Conservation (phyloP, 2,797 vertebrate genomes). For the Prionace glauca region DNA sequence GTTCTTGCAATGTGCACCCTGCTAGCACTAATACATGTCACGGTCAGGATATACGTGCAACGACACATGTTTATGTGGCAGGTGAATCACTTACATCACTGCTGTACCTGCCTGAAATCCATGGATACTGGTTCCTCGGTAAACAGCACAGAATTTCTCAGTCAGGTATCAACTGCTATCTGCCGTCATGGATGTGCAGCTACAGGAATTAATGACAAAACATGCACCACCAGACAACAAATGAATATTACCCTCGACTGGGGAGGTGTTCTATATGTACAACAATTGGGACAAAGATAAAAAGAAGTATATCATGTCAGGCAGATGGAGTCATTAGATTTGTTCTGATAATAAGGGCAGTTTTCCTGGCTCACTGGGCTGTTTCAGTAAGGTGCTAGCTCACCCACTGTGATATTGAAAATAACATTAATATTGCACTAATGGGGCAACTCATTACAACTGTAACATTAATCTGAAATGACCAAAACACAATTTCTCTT, state of each 20-base stretch:
- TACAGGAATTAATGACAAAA: background rate
- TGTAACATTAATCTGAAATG: background rate
- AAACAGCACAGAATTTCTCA: too few relatives aligned
- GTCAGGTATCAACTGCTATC: background rate
- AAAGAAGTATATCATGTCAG: background rate
- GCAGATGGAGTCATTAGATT: background rate
- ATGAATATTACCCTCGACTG: background rate
- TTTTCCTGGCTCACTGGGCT: background rate
- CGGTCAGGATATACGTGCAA: background rate
- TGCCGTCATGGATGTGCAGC: background rate
- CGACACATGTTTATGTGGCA: background rate
- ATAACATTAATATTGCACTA: background rate
- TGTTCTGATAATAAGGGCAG: background rate
- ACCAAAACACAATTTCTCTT: background rate
- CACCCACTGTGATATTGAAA: background rate
- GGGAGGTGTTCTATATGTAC: background rate
- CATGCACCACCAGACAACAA: background rate
- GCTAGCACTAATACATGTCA: background rate
- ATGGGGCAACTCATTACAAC: background rate
- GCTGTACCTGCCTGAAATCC: too few relatives aligned
- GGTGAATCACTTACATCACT: background rate
- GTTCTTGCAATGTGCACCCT: background rate
- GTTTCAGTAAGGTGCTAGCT: background rate
- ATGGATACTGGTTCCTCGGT: too few relatives aligned
- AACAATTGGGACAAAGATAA: background rate